phyloP scores from a whole-genome alignment of 2,888 invertebrate species.

The Invenusta paracnida region DNA sequence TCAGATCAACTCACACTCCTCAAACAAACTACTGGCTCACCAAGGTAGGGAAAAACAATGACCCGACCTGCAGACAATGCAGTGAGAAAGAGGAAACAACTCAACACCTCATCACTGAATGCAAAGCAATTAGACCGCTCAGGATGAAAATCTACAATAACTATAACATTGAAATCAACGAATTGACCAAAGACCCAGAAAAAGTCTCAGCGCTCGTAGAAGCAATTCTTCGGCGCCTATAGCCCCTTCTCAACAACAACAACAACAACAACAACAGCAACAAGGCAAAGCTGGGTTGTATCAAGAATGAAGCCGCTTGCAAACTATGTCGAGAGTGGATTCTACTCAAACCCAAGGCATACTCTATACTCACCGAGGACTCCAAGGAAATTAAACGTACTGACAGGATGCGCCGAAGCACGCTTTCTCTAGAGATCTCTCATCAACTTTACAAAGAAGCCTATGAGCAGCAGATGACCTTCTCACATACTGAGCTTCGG shows the following conservation, averaged over 20 bases:
- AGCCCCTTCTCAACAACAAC: neutral
- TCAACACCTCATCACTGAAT: neutral
- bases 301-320: no score
- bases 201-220: neutral
- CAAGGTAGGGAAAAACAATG: neutral
- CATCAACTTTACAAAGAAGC: no score
- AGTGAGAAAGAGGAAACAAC: neutral
- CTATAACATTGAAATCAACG: neutral
- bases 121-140: neutral
- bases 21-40: neutral
- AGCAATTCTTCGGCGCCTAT: neutral
- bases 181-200: neutral
- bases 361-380: no score
- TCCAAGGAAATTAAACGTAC: no score
- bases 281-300: no score
- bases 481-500: no score
- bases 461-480: no score
- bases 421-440: no score
- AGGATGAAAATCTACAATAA: neutral
- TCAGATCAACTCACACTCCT: neutral
- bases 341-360: no score
- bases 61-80: neutral
- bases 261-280: no score
- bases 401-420: no score
- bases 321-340: no score